Evolutionary conservation across 1,140 invertebrate species (phyloP).

Genomic region (Phocides pigmalion): DNA sequence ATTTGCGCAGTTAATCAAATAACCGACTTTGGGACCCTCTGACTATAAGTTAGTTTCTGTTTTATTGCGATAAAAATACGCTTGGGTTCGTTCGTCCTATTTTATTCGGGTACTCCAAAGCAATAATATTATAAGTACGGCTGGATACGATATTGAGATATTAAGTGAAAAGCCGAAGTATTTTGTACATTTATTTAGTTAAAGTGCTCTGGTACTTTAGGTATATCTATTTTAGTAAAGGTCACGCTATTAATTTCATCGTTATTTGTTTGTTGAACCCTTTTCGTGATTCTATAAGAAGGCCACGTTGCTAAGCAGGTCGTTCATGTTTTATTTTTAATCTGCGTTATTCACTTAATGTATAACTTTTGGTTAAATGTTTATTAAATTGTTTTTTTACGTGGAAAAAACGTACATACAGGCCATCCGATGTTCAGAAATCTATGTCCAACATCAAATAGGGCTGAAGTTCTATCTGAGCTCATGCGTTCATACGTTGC

Average conservation of each 20-base stretch:
- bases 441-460: too few relatives aligned
- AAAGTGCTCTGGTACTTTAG: not conserved
- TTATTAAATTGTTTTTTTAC: too few relatives aligned
- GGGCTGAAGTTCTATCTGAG: too few relatives aligned
- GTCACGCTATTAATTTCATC: not conserved
- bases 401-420: too few relatives aligned
- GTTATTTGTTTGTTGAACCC: too few relatives aligned
- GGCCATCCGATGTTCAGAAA: too few relatives aligned
- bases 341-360: too few relatives aligned
- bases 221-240: not conserved
- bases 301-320: too few relatives aligned
- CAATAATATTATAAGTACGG: conserved; percentile 16
- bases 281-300: too few relatives aligned
- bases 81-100: conserved; percentile 3
- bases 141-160: conserved; percentile 16
- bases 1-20: conserved; percentile 27
- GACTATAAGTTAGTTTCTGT: conserved; percentile 19
- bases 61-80: conserved; percentile 30
- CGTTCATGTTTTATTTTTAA: too few relatives aligned
- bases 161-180: conserved; percentile 21
- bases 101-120: conserved; percentile 19
- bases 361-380: too few relatives aligned
- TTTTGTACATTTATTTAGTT: not conserved
- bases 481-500: too few relatives aligned
- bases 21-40: conserved; percentile 17